Conservation (phyloP, 2,888 invertebrate species). For the Periphyllus acericola region DNA sequence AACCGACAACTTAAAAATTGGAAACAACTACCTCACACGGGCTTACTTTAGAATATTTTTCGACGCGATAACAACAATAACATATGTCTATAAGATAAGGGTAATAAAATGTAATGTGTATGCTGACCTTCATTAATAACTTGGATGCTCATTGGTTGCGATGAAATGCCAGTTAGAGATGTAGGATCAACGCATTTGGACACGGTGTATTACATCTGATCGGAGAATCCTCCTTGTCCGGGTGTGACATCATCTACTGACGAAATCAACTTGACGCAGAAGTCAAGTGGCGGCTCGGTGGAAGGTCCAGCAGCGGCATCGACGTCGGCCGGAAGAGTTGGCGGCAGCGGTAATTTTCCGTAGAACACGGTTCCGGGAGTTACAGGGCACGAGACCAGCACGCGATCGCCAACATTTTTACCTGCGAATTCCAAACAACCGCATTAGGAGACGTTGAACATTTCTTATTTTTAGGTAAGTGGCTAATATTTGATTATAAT, state of each 20-base stretch:
- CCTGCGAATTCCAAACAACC: not conserved
- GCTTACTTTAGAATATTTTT: too few species aligned
- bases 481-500: not conserved
- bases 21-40: too few species aligned
- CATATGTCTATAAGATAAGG: too few species aligned
- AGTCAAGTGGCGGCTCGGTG: not conserved
- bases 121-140: conserved; percentile 11
- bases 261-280: not conserved
- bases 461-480: not conserved
- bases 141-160: too few species aligned
- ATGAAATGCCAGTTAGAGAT: not conserved
- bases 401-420: not conserved
- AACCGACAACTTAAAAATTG: too few species aligned
- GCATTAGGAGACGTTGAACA: not conserved
- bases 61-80: too few species aligned
- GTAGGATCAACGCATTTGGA: conserved; percentile 3
- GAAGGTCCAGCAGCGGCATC: not conserved
- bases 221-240: not conserved
- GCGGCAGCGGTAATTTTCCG: not conserved
- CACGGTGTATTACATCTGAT: conserved; percentile 3
- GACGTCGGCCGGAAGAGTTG: not conserved
- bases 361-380: not conserved
- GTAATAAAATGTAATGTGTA: too few species aligned
- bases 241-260: not conserved
- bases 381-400: not conserved